phyloP scores from a whole-genome alignment of 2,797 vertebrate genomes.

The Sibirionetta formosa region DNA sequence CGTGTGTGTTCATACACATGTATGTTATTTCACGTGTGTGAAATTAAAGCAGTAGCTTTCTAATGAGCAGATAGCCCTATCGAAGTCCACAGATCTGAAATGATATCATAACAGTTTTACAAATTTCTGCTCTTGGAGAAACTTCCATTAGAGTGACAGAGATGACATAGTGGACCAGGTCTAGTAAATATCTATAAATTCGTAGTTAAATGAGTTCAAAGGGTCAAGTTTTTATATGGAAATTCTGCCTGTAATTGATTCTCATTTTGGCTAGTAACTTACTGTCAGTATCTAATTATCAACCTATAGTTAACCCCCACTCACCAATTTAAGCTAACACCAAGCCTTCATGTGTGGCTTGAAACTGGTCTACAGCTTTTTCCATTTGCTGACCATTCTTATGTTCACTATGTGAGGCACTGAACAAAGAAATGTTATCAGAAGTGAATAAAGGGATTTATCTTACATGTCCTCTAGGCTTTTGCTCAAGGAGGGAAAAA shows the following conservation, averaged over 20 bases:
- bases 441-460: neutral
- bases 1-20: too few species aligned
- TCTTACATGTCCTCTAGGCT: neutral
- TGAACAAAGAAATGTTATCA: neutral
- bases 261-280: neutral
- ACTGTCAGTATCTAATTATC: conserved; percentile 6
- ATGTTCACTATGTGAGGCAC: neutral
- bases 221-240: neutral
- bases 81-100: neutral
- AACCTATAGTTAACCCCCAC: neutral
- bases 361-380: neutral
- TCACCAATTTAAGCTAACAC: neutral
- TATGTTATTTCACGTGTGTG: too few species aligned
- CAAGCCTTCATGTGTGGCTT: neutral
- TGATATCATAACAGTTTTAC: neutral
- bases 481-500: neutral
- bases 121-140: neutral
- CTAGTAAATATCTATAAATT: neutral
- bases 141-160: neutral
- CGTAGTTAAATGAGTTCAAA: neutral
- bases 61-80: neutral
- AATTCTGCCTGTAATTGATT: neutral
- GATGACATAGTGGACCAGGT: neutral
- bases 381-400: neutral
- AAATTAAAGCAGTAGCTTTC: neutral